Evolutionary conservation across 2,888 invertebrate species (phyloP).

Genomic region (Chaetogeoica ovagalla): DNA sequence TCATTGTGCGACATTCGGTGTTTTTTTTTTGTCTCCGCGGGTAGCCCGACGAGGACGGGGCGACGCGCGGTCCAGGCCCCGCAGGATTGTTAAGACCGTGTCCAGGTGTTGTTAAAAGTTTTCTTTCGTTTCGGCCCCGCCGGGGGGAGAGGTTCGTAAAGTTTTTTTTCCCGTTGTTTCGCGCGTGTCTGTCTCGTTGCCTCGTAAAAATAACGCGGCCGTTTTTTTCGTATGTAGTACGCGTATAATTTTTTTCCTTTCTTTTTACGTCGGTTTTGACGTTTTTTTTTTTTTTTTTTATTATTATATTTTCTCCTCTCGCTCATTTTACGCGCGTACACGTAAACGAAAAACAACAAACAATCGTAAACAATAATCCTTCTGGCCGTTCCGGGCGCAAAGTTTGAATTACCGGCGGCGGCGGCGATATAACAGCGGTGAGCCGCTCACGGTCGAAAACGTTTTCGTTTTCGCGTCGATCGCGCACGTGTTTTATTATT

Average conservation of each 20-base stretch:
- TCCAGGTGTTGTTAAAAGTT: conserved; percentile 49
- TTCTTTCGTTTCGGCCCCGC: not conserved
- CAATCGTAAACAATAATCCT: conserved; percentile 49
- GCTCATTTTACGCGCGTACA: conserved; percentile 7
- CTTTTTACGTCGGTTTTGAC: conserved; percentile 37
- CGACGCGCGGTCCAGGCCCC: too few relatives aligned
- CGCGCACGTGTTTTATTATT: too few relatives aligned
- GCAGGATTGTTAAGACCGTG: conserved; percentile 9
- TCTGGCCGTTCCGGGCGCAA: not conserved
- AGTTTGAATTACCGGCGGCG: too few relatives aligned
- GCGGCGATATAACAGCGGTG: too few relatives aligned
- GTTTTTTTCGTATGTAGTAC: not conserved
- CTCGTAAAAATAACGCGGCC: conserved; percentile 44
- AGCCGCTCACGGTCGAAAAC: too few relatives aligned
- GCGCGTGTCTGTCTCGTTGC: not conserved
- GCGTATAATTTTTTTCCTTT: conserved; percentile 10
- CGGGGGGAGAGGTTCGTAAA: conserved; percentile 11
- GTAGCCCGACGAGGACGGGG: too few relatives aligned
- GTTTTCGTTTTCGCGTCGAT: too few relatives aligned
- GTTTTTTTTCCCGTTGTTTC: not conserved
- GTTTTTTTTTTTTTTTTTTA: conserved; percentile 28
- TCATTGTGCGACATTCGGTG: too few relatives aligned
- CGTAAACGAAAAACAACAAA: conserved; percentile 13
- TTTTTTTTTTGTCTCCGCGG: too few relatives aligned
- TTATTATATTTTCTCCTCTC: not conserved